Evolutionary conservation across 2,797 vertebrate genomes (phyloP), one percentile per base, ranked within the genome.

Genomic region (Nasua narica): DNA sequence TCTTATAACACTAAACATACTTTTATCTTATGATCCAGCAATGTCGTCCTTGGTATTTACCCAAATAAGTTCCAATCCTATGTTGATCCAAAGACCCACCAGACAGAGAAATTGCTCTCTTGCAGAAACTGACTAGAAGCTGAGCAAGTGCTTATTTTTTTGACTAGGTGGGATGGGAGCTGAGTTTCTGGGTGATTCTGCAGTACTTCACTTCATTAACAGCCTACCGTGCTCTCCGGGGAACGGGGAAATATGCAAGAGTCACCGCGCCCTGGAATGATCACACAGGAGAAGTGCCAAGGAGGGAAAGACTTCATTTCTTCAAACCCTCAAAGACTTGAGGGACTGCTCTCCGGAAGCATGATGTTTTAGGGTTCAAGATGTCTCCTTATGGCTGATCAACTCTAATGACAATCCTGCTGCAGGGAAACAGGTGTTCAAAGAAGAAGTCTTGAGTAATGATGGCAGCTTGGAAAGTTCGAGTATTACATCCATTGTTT

Each of bases 171-270:
- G 25, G 25, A 35, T 67, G 60, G 18, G 35, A 37, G 10, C 9
- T 21, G 35, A 85, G 74, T 3, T 2, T 50, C 5, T 6, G 14
- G 35, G 43, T 14, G 35, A 85, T 5, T 21, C 13, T 52, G 43
- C 3, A 0, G 21, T n/a, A 15, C 35, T 43, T 19, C 21, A 2
- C 29, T 0, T 70, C 8, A 0, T 72, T 19, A 18, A 35, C 10
- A 43, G 14, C 32, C 9, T 35, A 0, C 3, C 2, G 10, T 5
- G 5, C 25, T 21, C 43, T 35, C 43, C 5, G 16, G 21, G 54
- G 50, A 78, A 32, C 3, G 5, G 2, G 35, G 43, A 86, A 70
- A 70, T 50, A n/a, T 5, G 40, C n/a, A 50, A 48, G n/a, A 69
- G 4, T 50, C 40, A 60, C n/a, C 9, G 0, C 0, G 5, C 15